These are phyloP conservation scores for Homarus gammarus DNA, from an alignment of 2,888 invertebrate genomes.

Conservation along the genomic window DNA sequence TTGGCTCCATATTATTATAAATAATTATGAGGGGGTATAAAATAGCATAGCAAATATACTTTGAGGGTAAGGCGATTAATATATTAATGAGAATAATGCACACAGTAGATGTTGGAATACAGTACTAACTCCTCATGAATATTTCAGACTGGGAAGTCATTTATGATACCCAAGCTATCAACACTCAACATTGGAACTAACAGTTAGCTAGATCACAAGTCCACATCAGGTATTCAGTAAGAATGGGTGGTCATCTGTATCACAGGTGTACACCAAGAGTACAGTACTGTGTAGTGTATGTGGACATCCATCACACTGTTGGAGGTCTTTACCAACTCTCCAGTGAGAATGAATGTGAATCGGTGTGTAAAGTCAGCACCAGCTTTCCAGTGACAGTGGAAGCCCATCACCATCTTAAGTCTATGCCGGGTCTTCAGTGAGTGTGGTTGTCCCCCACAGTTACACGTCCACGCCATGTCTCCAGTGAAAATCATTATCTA, in stretches of 20 bases:
- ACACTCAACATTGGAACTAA: conserved; percentile 66
- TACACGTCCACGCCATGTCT: neutral
- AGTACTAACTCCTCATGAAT: neutral
- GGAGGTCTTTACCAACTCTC: neutral
- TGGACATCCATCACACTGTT: neutral
- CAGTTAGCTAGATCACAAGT: conserved; percentile 54
- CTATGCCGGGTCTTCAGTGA: neutral
- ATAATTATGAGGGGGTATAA: too few species aligned
- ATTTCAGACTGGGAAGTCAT: conserved; percentile 68
- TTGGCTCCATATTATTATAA: too few species aligned
- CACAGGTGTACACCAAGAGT: neutral
- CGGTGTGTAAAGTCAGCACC: neutral
- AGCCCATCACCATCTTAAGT: neutral
- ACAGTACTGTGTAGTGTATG: neutral
- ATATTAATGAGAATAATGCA: neutral
- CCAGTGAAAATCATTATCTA: neutral
- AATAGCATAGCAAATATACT: too few species aligned
- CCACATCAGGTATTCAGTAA: neutral
- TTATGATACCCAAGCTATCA: conserved; percentile 63
- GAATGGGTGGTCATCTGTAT: neutral
- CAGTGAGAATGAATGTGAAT: neutral
- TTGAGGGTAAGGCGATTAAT: too few species aligned
- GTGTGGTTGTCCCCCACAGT: neutral
- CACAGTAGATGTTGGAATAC: neutral
- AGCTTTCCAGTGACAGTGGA: neutral